Percentiles rank a stretch among this genome's conserved stretches.
These are phyloP conservation scores for Papilio protenor DNA, from an alignment of 2,888 invertebrate genomes.

Conservation along the genomic window DNA sequence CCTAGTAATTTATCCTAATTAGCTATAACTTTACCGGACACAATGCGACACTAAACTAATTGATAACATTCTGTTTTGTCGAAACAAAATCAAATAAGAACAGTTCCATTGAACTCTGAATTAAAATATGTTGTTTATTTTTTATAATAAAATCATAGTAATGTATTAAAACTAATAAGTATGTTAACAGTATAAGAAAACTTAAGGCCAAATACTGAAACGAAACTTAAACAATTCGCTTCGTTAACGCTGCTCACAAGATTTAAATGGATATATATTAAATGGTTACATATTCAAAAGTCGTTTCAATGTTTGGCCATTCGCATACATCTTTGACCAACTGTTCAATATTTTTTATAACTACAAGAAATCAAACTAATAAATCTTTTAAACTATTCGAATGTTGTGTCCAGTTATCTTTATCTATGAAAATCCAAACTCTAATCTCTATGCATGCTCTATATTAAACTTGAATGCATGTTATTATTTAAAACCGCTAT, in stretches of 20 bases:
- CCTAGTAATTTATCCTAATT: slow-evolving; percentile 47
- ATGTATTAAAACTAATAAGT: not conserved
- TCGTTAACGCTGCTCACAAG: too few species aligned
- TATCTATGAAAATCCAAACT: slow-evolving; percentile 70
- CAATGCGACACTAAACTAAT: slow-evolving; percentile 17
- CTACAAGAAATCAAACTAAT: not conserved
- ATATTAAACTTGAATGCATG: slow-evolving; percentile 51
- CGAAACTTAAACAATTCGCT: too few species aligned
- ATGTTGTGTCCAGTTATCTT: slow-evolving; percentile 67
- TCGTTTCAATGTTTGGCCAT: too few species aligned
- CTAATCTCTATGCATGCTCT: slow-evolving; percentile 69
- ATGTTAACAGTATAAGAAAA: not conserved
- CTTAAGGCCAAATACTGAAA: not conserved
- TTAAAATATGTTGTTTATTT: not conserved
- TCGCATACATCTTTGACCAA: not conserved
- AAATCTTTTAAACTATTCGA: not conserved
- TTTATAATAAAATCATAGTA: not conserved
- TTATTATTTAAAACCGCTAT: slow-evolving; percentile 48
- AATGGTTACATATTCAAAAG: too few species aligned
- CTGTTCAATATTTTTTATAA: not conserved
- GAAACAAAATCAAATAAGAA: not conserved
- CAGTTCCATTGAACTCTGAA: not conserved
- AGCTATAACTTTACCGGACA: slow-evolving; percentile 42
- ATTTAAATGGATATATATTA: too few species aligned
- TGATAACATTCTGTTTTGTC: not conserved